Base-by-base conservation (phyloP, 2,797 vertebrate species). In the Rhinophrynus dorsalis region DNA sequence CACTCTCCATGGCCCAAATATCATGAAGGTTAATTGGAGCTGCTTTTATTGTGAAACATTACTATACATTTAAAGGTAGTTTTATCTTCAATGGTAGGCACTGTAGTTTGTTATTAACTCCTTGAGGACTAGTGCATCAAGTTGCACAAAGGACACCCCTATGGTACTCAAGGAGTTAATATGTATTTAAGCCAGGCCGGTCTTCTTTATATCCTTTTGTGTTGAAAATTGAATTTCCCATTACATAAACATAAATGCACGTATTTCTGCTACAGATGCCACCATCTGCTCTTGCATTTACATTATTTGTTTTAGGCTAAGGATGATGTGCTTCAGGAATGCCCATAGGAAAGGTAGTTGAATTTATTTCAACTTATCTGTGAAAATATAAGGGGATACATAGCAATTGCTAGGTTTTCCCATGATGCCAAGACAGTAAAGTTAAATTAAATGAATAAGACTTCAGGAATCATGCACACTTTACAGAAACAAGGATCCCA, bases 381-480 rank as follows among this genome's bases (percentile, higher is more conserved):
- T 71, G 67, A 81, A 61, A 76, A 76, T 78, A 73, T 58, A 70
- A 81, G 69, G 75, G 75, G 79, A 81, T 84, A 51, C 64, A 75
- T 67, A 80, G 44, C 68, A 77, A 66, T 66, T 74, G 79, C 51
- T 13, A 72, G 69, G 76, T 72, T 42, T 68, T 51, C 44, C 38
- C 67, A 59, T 80, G 78, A 74, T 78, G 71, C 68, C 80, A 80
- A 73, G 45, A 78, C n/a, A 38, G 65, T 70, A 74, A 48, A 47
- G 38, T 15, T 77, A 78, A 83, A 82, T 74, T 88, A 66, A 77
- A 80, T 79, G 77, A 79, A 80, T 81, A 82, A 35, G 60, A 57
- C 74, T 78, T 68, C 57, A 63, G 75, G 64, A 78, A 79, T 78
- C 73, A 76, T 56, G 45, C 32, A 55, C 33, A 37, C 37, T 64